Conservation (phyloP, 2,888 invertebrate species). For the Terebella lapidaria region DNA sequence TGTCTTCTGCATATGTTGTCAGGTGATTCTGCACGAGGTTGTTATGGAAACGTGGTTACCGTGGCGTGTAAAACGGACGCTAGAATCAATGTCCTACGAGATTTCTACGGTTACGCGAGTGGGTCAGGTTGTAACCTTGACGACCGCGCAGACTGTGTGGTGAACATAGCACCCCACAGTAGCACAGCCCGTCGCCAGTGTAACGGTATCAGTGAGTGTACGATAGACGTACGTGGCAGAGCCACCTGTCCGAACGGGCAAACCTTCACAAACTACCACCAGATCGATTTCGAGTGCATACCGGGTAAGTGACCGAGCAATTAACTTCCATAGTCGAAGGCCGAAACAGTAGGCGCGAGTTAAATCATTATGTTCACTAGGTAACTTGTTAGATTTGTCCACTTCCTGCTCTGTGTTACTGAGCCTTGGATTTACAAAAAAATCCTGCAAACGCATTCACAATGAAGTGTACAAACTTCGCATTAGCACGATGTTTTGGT, state of each 20-base stretch:
- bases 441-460: too few species aligned
- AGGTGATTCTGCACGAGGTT: background rate
- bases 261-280: background rate
- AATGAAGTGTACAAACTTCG: too few species aligned
- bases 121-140: background rate
- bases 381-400: too few species aligned
- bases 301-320: constrained; percentile 1
- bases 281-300: background rate
- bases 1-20: too few species aligned
- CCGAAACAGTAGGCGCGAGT: too few species aligned
- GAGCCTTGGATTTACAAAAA: too few species aligned
- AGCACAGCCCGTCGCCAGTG: background rate
- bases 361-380: too few species aligned
- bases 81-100: background rate
- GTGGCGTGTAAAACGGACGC: background rate
- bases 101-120: background rate
- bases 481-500: too few species aligned
- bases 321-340: too few species aligned
- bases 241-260: background rate
- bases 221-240: background rate
- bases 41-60: background rate
- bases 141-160: background rate
- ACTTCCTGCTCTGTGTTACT: too few species aligned
- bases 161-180: background rate
- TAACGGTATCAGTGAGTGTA: background rate